Base-by-base conservation (phyloP, 1,140 invertebrate species). In the Acromyrmex heyeri region DNA sequence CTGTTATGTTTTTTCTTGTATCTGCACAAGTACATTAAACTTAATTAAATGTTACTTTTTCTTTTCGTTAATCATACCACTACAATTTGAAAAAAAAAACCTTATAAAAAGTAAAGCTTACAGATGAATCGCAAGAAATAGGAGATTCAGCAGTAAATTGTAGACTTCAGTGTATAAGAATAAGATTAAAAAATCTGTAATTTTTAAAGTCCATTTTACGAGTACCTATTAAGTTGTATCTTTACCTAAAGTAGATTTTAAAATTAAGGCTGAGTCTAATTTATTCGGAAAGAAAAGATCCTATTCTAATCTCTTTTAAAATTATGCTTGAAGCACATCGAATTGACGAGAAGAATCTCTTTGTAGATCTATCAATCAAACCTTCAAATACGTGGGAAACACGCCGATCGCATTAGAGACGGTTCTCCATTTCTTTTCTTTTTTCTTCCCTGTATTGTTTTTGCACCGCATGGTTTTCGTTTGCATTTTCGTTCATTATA, bases 401-500 rank as follows among this genome's bases (percentile, higher is more conserved):
- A 53, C 34, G 79, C 38, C 18, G 70, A 73, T 85, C 65, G 67
- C 57, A 27, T 34, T 18, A 48, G 48, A 65, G 73, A 76, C 65
- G 62, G 10, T 83, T 73, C 30, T 57, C 86, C 70, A 18, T 85
- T 53, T 82, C 79, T 86, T 86, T 64, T 55, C 86, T 78, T 64
- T 24, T 55, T 85, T 78, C 90, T 93, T 85, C 72, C 77, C 86
- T 65, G 64, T 76, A 53, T 76, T 38, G 61, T 89, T 87, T 24
- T 87, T 87, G 93, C 93, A 94, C 93, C 91, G 94, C 94, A 93
- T 93, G 93, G 89, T 93, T 90, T 94, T 94, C 91, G 92, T 94
- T 93, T 94, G 93, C 92, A 93, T 94, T 94, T 91, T 94, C 91
- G 88, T 93, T 93, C 75, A 92, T 95, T 95, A 92, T 95, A 95